Conservation (phyloP, 2,113 vertebrate genomes). For the Sterna hirundo region DNA sequence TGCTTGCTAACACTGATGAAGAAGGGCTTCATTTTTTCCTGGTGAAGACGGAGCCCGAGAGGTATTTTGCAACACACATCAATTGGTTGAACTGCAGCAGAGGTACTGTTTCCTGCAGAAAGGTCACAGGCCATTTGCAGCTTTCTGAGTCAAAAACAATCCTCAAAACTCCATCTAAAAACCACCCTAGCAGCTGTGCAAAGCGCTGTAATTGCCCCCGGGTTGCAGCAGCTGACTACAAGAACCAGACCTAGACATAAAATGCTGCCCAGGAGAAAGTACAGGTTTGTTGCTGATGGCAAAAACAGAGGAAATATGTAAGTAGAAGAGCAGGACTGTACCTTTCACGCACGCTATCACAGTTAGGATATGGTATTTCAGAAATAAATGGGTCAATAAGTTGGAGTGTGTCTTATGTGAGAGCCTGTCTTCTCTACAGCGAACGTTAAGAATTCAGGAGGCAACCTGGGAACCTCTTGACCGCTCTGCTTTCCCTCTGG, state of each 20-base stretch:
- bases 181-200: not conserved
- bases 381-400: not conserved
- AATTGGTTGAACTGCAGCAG: not conserved
- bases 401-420: not conserved
- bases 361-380: not conserved
- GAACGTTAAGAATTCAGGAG: not conserved
- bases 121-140: not conserved
- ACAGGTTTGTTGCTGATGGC: not conserved
- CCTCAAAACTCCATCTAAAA: not conserved
- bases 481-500: not conserved
- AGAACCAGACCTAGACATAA: not conserved
- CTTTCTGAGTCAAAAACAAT: not conserved
- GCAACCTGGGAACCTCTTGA: fast-evolving
- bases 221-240: not conserved
- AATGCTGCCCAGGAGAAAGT: slow-evolving; percentile 13
- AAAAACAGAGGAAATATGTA: slow-evolving; percentile 1
- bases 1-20: not conserved
- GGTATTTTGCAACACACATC: not conserved
- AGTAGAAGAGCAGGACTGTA: not conserved
- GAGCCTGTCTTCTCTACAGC: not conserved
- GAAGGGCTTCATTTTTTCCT: not conserved
- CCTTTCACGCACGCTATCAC: not conserved
- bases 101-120: not conserved
- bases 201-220: not conserved
- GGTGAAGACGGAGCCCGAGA: not conserved